These are phyloP conservation scores for Sylvia borin DNA, from an alignment of 2,797 vertebrate species.

Conservation along the genomic window DNA sequence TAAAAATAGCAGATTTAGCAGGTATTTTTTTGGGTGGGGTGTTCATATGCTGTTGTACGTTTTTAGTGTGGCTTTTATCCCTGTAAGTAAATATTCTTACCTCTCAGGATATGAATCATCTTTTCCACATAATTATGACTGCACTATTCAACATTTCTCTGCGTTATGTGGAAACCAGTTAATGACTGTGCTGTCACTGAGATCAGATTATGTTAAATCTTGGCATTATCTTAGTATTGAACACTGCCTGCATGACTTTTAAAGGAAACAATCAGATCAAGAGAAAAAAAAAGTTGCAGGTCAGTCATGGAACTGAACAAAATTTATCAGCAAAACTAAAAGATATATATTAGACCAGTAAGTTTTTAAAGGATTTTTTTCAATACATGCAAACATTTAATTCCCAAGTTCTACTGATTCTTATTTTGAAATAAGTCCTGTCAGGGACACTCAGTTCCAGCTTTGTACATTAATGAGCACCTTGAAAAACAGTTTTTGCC, in stretches of 20 bases:
- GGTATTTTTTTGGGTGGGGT: accelerated
- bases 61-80: neutral
- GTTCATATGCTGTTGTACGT: accelerated
- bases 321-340: neutral
- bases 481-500: neutral
- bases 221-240: neutral
- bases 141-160: neutral
- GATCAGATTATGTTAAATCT: neutral
- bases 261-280: neutral
- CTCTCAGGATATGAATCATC: neutral
- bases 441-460: neutral
- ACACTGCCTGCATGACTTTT: neutral
- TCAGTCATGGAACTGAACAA: neutral
- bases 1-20: neutral
- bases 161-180: neutral
- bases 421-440: neutral
- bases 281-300: neutral
- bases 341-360: accelerated
- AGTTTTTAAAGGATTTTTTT: neutral
- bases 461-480: neutral
- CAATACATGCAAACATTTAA: neutral
- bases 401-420: neutral
- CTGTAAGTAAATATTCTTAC: neutral
- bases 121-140: neutral
- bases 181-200: neutral